phyloP scores from a whole-genome alignment of 2,113 vertebrate genomes.

The Danionella cerebrum region DNA sequence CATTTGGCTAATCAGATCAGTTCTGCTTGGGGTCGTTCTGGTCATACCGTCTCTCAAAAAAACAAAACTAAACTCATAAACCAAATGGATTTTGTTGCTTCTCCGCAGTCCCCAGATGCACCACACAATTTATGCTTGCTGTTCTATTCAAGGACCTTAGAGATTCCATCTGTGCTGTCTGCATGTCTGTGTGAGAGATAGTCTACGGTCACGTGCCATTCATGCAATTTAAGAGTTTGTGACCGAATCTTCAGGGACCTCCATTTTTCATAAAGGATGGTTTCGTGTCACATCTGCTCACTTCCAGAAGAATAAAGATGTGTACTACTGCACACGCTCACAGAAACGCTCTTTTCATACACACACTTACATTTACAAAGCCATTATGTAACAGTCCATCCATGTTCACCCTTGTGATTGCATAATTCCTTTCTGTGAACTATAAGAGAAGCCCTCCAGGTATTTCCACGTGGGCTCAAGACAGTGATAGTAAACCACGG shows the following conservation, averaged over 20 bases:
- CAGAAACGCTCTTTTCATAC: background rate
- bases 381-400: constrained; percentile 33
- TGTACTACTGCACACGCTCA: background rate
- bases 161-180: background rate
- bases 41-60: background rate
- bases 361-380: background rate
- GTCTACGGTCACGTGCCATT: constrained; percentile 6
- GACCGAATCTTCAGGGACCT: constrained; percentile 17
- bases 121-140: constrained; percentile 11
- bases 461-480: constrained; percentile 20
- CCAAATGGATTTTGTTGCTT: background rate
- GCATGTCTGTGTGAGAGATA: background rate
- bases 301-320: constrained; percentile 35
- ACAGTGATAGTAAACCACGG: constrained; percentile 19
- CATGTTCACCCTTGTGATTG: constrained; percentile 30
- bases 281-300: constrained; percentile 35
- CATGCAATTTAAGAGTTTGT: background rate
- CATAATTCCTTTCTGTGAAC: constrained; percentile 34
- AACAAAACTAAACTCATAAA: background rate
- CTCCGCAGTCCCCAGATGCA: background rate
- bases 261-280: constrained; percentile 30
- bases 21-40: constrained; percentile 13
- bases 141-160: constrained; percentile 8
- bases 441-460: constrained; percentile 31
- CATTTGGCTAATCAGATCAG: constrained; percentile 27